Conservation (phyloP, 2,888 invertebrate species). For the Drosophila hamatofila region DNA sequence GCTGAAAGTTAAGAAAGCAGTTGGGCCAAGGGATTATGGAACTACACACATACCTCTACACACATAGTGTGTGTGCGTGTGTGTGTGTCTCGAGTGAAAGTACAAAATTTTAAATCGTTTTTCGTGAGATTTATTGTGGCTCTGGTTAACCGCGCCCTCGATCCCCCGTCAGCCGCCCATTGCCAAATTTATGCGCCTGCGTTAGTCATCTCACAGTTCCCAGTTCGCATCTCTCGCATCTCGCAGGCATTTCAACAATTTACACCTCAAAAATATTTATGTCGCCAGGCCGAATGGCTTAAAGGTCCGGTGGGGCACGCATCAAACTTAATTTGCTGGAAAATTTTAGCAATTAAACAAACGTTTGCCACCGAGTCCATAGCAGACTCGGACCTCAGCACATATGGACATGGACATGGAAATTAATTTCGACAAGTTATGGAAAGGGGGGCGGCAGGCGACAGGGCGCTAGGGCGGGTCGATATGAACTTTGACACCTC, state of each 20-base stretch:
- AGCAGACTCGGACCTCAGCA: conserved; percentile 42
- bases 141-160: conserved; percentile 81
- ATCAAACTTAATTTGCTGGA: conserved; percentile 84
- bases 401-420: conserved; percentile 70
- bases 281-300: conserved; percentile 43
- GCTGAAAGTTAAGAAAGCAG: conserved; percentile 74
- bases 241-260: conserved; percentile 59
- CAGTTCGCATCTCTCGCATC: conserved; percentile 1
- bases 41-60: conserved; percentile 8
- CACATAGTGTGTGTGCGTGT: background rate
- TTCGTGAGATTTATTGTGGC: conserved; percentile 85
- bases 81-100: conserved; percentile 52
- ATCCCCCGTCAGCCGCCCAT: background rate
- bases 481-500: conserved; percentile 84
- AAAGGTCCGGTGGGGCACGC: conserved; percentile 32
- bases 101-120: conserved; percentile 82
- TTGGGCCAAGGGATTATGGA: conserved; percentile 33
- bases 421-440: conserved; percentile 69
- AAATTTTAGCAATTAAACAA: conserved; percentile 83
- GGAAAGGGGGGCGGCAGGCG: background rate
- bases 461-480: conserved; percentile 3
- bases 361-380: conserved; percentile 22
- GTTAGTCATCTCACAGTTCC: conserved; percentile 63
- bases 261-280: conserved; percentile 68
- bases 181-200: conserved; percentile 69